Percentiles rank a stretch among this genome's conserved stretches.
phyloP scores from a whole-genome alignment of 1,140 invertebrate species.

The Drosophila prosaltans region DNA sequence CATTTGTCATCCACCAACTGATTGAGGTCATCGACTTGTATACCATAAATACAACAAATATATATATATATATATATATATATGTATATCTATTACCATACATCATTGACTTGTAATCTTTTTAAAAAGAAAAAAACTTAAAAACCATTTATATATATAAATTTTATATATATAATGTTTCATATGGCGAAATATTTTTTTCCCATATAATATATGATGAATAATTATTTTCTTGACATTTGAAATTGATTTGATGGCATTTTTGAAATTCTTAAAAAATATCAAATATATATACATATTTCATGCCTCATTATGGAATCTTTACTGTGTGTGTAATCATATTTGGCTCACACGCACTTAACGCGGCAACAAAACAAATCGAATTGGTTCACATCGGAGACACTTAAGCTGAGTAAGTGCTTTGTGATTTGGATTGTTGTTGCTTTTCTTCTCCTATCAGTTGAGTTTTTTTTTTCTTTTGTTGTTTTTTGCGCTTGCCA shows the following conservation, averaged over 20 bases:
- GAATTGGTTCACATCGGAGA: neutral
- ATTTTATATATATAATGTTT: neutral
- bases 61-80: neutral
- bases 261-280: conserved; percentile 2
- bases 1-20: conserved; percentile 11
- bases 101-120: conserved; percentile 3
- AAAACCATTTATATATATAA: conserved; percentile 3
- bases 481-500: neutral
- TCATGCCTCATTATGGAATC: neutral
- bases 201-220: conserved; percentile 1
- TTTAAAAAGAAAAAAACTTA: neutral
- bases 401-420: neutral
- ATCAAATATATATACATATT: neutral
- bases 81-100: neutral
- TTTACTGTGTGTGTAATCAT: neutral
- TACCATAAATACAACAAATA: neutral
- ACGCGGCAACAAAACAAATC: no score
- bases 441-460: neutral
- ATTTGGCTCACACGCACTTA: no score
- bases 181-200: neutral
- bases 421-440: conserved; percentile 1
- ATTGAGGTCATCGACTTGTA: conserved; percentile 21
- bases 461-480: neutral
- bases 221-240: conserved; percentile 7
- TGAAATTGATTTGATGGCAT: neutral